Base-by-base conservation (phyloP, 2,113 vertebrate species). In the Oncorhynchus clarkii region DNA sequence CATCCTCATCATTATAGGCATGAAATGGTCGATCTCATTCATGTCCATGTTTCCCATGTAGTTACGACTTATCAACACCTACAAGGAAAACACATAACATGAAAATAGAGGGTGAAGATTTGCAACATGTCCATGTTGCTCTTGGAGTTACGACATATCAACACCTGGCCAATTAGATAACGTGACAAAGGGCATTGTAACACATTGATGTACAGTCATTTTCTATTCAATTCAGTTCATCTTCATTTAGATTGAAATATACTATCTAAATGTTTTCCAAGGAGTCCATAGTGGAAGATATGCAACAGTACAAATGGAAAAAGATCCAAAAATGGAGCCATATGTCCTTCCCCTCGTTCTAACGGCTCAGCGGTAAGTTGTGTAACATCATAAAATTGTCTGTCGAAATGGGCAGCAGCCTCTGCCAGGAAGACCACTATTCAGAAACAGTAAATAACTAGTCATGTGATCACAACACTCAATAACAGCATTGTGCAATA, bases 21-120 rank as follows among this genome's bases (percentile, higher is more conserved):
- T 92, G 76, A 95, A 94, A 87, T 93, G 89, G 82, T 95, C 94
- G 1, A 95, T 94, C 87, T 92, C 88, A 64, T 87, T 92, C 90
- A 93, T 93, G 83, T 94, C 91, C 81, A 94, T 86, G 79, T 90
- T 89, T 12, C 94, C 94, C 94, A 90, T 95, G 88, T 95, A 95
- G 84, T 95, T 95, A 54, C 93, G 90, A 69, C 92, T 92, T 86
- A 95, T 92, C 49, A 95, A 86, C 71, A 95, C 93, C 94, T 95
- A 79, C 51, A 18, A 8, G n/a, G 57, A 5, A 86, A 66, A 74
- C 9, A 49, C 67, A 67, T 2, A 45, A 11, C 39, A 45, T 9
- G 11, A 45, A 76, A 49, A 77, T 3, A 76, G 54, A 54, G 51
- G 16, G 51, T 5, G 12, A 4, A 18, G 13, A 18, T 54, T 54